Evolutionary conservation across 2,113 vertebrate species (phyloP), one percentile per base, ranked within the genome.

Genomic region (Proterorhinus semilunaris): DNA sequence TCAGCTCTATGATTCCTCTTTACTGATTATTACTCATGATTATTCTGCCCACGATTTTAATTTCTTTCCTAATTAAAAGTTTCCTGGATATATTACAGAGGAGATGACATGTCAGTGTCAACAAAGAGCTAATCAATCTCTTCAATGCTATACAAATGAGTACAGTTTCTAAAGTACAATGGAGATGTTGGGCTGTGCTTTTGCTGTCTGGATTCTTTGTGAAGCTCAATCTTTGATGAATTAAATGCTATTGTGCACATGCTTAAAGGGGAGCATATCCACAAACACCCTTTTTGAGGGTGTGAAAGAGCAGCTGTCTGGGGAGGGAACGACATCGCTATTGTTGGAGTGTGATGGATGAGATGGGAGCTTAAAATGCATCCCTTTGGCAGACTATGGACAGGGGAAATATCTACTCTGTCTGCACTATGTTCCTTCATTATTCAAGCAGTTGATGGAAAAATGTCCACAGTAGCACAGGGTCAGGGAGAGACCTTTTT

Each of bases 291-390:
- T 44, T 57, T 67, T 49, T 65, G 45, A 42, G 58, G 46, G 57
- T 67, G 67, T 54, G 53, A 62, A 45, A 65, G 78, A 83, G 74
- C 87, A 84, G 87, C 78, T 87, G 89, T 81, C 77, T 57, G 6
- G 78, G 72, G 75, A 85, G 80, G 65, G 76, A 72, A 71, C 55
- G 74, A 82, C 75, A 58, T 83, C 76, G 79, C 80, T 73, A 80
- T 88, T 89, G 83, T 88, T 82, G 81, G 82, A 77, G 74, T 11
- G 63, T 89, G 88, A 91, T 87, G 75, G 79, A 88, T 86, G 84
- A 83, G 79, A 63, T 10, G 64, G 65, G 36, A 75, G 66, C 78
- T 77, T 76, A 62, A 74, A 76, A 74, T 66, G 51, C 58, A 62
- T 42, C 11, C 13, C 54, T 55, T 70, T 76, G 59, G 27, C 57